A percentile compares a stretch with the other conserved stretches of the same genome.
phyloP scores from a whole-genome alignment of 1,140 invertebrate species.

The Hylaeus anthracinus region DNA sequence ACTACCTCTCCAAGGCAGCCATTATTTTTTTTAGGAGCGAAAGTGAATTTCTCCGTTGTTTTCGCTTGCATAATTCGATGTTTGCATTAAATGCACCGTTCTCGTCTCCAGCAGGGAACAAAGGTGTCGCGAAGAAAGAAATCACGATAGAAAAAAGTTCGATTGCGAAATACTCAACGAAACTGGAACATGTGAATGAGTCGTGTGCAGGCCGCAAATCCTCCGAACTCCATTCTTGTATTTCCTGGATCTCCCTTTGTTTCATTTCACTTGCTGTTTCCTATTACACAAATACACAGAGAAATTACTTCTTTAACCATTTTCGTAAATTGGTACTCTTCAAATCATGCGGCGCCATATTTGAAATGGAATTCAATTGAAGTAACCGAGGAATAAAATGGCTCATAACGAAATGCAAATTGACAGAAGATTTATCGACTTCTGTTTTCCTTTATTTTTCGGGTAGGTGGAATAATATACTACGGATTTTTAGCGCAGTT shows the following conservation, averaged over 20 bases:
- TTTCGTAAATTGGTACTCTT: too few species aligned
- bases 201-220: neutral
- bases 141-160: neutral
- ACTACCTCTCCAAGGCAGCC: too few species aligned
- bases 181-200: conserved; percentile 29
- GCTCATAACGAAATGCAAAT: neutral
- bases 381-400: neutral
- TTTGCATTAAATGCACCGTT: too few species aligned
- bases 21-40: neutral
- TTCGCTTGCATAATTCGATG: neutral
- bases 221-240: neutral
- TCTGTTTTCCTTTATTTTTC: neutral
- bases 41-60: neutral
- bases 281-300: neutral
- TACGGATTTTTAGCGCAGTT: neutral
- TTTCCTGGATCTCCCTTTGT: neutral
- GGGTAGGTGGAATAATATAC: too few species aligned
- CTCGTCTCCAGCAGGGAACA: neutral
- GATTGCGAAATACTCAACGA: conserved; percentile 19
- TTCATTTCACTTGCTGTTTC: neutral
- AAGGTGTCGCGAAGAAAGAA: neutral
- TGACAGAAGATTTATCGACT: neutral
- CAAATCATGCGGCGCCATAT: too few species aligned
- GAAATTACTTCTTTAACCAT: neutral
- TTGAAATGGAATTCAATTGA: neutral